Base-by-base conservation (phyloP, 2,888 invertebrate genomes). In the Stenotaenia linearis region DNA sequence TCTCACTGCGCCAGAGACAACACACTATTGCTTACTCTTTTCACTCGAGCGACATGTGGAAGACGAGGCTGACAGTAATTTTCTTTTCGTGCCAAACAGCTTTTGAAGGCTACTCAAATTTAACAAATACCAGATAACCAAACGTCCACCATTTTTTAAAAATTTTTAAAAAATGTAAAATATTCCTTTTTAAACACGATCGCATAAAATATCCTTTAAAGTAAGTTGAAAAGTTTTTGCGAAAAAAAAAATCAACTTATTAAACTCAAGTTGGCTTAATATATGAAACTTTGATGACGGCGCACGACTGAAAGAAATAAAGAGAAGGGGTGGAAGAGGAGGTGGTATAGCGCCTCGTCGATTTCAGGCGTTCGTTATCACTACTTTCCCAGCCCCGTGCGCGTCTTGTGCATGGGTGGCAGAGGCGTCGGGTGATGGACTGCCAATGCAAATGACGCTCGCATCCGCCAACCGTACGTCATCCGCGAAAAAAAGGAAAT, bases 401-500 rank as follows among this genome's bases (percentile, higher is more conserved):
- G 30, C 76, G 30, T 77, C 45, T 45, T 77, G 37, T 40, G 35
- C 35, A 23, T 28, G 77, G 77, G 77, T 45, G 77, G 77, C 77
- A 40, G 77, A 69, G 69, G 69, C 69, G 69, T 69, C 69, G 69
- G 77, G 77, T 78, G 78, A 78, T 78, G 78, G 78, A 78, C 78
- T 78, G 78, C 78, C 78, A 78, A 78, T 78, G 78, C 78, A 78
- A 78, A 78, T 78, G 78, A 61, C 78, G 61, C 30, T 30, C 78
- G 61, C 30, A 28, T 35, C 61, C 61, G 61, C 61, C 56, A 78
- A 50, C 40, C 78, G 78, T 78, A 56, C 78, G 40, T 78, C 78
- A 78, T 40, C 28, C 37, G 37, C 78, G 18, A 30, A 61, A 45
- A 77, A 28, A 77, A 45, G 18, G 28, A 77, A 77, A 37, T 77